Evolutionary conservation across 2,888 invertebrate species (phyloP), one percentile per base, ranked within the genome.

Genomic region (Athrips mouffetella): DNA sequence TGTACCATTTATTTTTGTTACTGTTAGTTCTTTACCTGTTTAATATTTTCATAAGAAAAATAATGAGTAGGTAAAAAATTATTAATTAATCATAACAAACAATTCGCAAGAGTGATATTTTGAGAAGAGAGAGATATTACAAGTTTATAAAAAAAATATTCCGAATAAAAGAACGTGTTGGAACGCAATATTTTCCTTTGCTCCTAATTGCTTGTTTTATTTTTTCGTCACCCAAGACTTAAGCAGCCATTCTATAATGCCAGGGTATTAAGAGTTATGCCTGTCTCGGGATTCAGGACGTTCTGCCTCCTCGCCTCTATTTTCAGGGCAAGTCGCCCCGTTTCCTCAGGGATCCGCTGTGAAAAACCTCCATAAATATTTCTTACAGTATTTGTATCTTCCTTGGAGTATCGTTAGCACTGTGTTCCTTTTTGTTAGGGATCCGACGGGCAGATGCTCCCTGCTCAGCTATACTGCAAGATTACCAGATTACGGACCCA

Each of bases 361-460:
- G 80, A 86, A 87, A 86, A 87, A 84, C 86, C 85, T 79, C 86
- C 86, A 87, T 87, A 87, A 87, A 87, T 87, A 86, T 87, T 85
- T 86, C 85, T 86, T 83, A 82, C 76, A 81, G 82, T 84, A 80
- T 87, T 87, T 87, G 87, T 87, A 83, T 83, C 83, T 81, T 82
- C 85, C 86, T 82, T 70, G 76, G 86, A 82, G 86, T 78, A 84
- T 85, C 85, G 84, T 87, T 84, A 86, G 79, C 76, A 74, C 78
- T 75, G 74, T 79, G 80, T 80, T 70, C 68, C 69, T 77, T 83
- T 79, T 83, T 84, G 76, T 63, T 62, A 60, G 58, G 54, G 59
- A 62, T 60, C 68, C 63, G 62, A 69, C 66, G 63, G 74, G 68
- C 83, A 80, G 81, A 80, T 83, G 80, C 65, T 77, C 67, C 21